Percentiles rank a stretch among this genome's conserved stretches.
phyloP scores from a whole-genome alignment of 2,888 invertebrate species.

The Archips crataeganus region DNA sequence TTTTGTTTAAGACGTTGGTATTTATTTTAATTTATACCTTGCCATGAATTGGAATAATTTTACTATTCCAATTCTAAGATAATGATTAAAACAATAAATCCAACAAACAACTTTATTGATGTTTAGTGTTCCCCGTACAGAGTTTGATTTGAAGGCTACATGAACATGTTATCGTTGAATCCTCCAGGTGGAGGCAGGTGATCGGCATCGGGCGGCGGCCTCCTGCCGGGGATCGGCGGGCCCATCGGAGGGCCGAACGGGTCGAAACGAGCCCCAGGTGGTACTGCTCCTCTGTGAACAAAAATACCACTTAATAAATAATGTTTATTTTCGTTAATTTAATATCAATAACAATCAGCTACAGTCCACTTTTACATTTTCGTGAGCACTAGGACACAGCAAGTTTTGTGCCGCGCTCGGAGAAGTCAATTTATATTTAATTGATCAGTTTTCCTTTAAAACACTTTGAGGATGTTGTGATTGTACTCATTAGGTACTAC shows the following conservation, averaged over 20 bases:
- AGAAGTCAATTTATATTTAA: no score
- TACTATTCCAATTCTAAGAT: background rate
- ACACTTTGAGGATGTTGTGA: no score
- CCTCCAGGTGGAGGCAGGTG: constrained; percentile 91
- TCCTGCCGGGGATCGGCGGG: constrained; percentile 71
- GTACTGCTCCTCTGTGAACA: constrained; percentile 83
- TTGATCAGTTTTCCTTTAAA: no score
- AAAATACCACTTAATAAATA: background rate
- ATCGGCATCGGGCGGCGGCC: constrained; percentile 88
- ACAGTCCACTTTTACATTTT: background rate
- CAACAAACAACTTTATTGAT: constrained; percentile 45
- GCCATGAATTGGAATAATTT: no score
- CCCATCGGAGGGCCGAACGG: constrained; percentile 90
- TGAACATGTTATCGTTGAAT: constrained; percentile 91
- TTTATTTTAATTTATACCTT: no score
- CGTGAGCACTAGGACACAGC: background rate
- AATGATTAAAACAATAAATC: background rate
- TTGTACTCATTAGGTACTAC: no score
- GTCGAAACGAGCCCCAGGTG: constrained; percentile 94
- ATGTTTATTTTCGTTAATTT: background rate
- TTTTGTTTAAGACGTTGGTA: background rate
- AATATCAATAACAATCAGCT: background rate
- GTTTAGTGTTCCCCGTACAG: constrained; percentile 2
- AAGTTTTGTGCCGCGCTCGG: no score
- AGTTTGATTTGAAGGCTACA: constrained; percentile 72